These are phyloP conservation scores for Geotrupes spiniger DNA, from an alignment of 2,888 invertebrate genomes.

Conservation along the genomic window DNA sequence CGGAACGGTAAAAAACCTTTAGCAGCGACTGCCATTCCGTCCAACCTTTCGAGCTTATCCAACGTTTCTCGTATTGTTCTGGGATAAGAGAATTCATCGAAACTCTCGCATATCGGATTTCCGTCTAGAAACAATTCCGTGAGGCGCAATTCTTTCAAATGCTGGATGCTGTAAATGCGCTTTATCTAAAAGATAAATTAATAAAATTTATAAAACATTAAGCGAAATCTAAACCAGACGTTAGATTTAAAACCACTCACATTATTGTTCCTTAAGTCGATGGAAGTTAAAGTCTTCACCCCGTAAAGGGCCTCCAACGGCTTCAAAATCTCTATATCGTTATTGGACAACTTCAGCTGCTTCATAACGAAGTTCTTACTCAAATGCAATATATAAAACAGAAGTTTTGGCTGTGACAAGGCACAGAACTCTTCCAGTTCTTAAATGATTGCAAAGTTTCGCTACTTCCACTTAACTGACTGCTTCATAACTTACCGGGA, in stretches of 20 bases:
- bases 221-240: background rate
- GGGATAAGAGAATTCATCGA: conserved; percentile 60
- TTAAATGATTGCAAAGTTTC: too few species aligned
- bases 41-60: conserved; percentile 52
- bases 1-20: conserved; percentile 42
- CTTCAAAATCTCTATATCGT: conserved; percentile 41
- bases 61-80: conserved; percentile 55
- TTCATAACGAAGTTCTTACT: conserved; percentile 34
- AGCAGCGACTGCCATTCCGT: conserved; percentile 9
- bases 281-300: conserved; percentile 18
- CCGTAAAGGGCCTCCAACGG: conserved; percentile 41
- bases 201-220: background rate
- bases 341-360: conserved; percentile 39
- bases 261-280: conserved; percentile 31
- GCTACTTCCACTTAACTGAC: background rate
- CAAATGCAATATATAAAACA: conserved; percentile 50
- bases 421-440: conserved; percentile 48
- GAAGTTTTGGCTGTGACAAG: conserved; percentile 51
- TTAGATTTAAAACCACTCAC: too few species aligned
- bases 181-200: conserved; percentile 15
- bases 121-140: conserved; percentile 59
- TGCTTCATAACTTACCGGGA: conserved; percentile 37
- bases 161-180: conserved; percentile 8
- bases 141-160: conserved; percentile 22
- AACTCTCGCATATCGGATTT: conserved; percentile 69